phyloP scores from a whole-genome alignment of 2,797 vertebrate genomes.

The Darevskia mixta region DNA sequence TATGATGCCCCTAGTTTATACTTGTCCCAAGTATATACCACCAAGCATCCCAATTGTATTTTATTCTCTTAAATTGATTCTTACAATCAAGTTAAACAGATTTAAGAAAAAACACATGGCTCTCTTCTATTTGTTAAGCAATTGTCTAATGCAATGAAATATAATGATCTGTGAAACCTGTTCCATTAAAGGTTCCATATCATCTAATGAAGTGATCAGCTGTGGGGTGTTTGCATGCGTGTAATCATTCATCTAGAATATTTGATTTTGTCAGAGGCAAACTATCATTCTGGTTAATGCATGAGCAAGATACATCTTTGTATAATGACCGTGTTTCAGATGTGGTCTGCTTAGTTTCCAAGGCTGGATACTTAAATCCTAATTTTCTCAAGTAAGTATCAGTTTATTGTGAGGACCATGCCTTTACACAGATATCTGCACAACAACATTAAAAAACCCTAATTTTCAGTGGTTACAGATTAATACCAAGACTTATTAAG shows the following conservation, averaged over 20 bases:
- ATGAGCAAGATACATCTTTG: neutral
- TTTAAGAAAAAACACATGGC: conserved; percentile 10
- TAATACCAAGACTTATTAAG: neutral
- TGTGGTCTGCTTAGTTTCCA: neutral
- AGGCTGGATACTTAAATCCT: neutral
- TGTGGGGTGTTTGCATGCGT: too few species aligned
- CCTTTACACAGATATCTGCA: too few species aligned
- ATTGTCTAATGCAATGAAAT: conserved; percentile 9
- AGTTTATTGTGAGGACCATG: too few species aligned
- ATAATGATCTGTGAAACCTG: neutral
- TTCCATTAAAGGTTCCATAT: conserved; percentile 6
- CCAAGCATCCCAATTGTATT: neutral
- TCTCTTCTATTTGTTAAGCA: conserved; percentile 11
- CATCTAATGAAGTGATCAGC: conserved; percentile 1
- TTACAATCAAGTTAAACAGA: conserved; percentile 2
- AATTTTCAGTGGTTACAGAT: neutral
- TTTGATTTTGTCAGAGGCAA: neutral
- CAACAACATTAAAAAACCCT: neutral
- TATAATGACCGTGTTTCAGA: neutral
- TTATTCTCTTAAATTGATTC: conserved; percentile 3
- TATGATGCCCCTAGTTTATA: neutral
- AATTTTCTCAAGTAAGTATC: neutral
- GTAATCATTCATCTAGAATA: neutral
- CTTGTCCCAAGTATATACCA: neutral
- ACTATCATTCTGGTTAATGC: neutral